These are phyloP conservation scores for Eretmocerus hayati DNA, from an alignment of 2,888 invertebrate species.

Conservation along the genomic window DNA sequence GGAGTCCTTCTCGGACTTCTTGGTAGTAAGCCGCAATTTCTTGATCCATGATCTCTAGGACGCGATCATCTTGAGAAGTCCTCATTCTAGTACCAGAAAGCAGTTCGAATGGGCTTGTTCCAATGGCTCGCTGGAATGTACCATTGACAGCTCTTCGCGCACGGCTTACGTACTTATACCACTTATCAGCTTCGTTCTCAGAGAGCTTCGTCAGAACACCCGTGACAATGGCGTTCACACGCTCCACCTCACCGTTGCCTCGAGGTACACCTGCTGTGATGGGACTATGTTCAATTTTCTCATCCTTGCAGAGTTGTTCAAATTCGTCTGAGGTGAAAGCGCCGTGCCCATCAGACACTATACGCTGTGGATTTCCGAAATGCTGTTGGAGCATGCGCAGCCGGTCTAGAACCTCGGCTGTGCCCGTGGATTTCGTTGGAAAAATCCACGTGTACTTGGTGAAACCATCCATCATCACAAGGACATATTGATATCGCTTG, in stretches of 20 bases:
- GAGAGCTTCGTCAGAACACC: neutral
- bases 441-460: too few relatives aligned
- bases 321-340: slow-evolving; percentile 21
- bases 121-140: neutral
- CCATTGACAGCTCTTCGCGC: neutral
- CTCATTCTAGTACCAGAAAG: slow-evolving; percentile 4
- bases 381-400: slow-evolving; percentile 22
- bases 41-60: neutral
- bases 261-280: slow-evolving; percentile 12
- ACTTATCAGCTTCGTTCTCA: slow-evolving; percentile 5
- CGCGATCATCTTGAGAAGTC: neutral
- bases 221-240: slow-evolving; percentile 15
- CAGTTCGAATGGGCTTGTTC: slow-evolving; percentile 6
- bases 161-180: slow-evolving; percentile 8
- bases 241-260: slow-evolving; percentile 15
- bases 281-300: slow-evolving; percentile 2
- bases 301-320: slow-evolving; percentile 7
- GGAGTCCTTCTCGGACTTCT: neutral
- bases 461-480: too few relatives aligned
- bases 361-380: slow-evolving; percentile 25
- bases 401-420: too few relatives aligned
- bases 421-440: too few relatives aligned
- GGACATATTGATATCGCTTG: too few relatives aligned
- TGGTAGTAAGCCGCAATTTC: neutral
- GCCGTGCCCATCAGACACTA: slow-evolving; percentile 19